Conservation (phyloP, 1,140 invertebrate species). For the Trichonephila clavata region DNA sequence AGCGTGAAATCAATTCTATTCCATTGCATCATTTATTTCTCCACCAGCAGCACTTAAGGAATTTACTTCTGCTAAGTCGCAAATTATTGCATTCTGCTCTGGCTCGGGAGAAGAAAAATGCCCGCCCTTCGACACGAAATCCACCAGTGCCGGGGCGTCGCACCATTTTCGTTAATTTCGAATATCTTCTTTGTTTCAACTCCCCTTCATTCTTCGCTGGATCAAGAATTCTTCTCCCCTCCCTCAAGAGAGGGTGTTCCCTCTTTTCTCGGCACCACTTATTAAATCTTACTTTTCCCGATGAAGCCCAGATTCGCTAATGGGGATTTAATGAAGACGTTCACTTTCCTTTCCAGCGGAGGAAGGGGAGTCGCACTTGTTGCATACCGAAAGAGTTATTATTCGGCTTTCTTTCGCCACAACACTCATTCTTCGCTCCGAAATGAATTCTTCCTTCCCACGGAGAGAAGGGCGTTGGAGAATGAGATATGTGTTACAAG, state of each 20-base stretch:
- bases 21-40: no score
- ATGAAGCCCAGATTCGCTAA: neutral
- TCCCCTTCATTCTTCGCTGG: neutral
- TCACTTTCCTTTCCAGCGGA: neutral
- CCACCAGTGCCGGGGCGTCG: neutral
- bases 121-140: neutral
- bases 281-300: constrained; percentile 29
- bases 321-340: constrained; percentile 21
- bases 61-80: no score
- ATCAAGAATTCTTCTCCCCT: neutral
- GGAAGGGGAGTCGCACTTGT: neutral
- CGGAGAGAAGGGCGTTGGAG: no score
- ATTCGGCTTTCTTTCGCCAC: neutral
- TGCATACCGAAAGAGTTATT: neutral
- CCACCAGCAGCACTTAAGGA: no score
- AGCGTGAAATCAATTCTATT: no score
- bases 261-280: neutral
- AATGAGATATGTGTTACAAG: no score
- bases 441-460: neutral
- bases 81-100: no score
- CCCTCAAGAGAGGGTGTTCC: neutral
- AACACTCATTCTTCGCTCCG: neutral
- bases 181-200: neutral
- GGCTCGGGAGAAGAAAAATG: neutral
- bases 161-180: neutral